Conservation (phyloP, 2,888 invertebrate genomes). For the Coenonympha glycerion region DNA sequence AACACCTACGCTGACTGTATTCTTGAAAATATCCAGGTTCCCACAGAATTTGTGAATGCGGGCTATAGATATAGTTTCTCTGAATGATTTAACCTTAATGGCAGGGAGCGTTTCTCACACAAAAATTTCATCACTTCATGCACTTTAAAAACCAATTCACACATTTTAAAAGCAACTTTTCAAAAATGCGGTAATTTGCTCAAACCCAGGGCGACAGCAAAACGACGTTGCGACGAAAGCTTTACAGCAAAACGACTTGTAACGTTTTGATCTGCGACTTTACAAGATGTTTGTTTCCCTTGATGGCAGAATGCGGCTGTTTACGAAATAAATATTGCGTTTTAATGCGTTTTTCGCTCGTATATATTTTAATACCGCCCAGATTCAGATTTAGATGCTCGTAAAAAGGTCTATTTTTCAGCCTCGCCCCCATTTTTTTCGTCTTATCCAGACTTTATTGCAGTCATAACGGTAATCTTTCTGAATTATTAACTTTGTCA, state of each 20-base stretch:
- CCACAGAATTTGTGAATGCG: too few species aligned
- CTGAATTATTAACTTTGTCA: neutral
- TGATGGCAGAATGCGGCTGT: conserved; percentile 3
- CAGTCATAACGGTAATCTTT: conserved; percentile 5
- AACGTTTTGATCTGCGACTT: neutral
- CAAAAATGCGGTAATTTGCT: neutral
- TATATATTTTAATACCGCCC: conserved; percentile 16
- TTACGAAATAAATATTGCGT: conserved; percentile 18
- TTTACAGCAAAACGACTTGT: neutral
- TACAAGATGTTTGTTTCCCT: conserved; percentile 4
- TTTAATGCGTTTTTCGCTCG: conserved; percentile 15
- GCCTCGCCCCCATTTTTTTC: conserved; percentile 10
- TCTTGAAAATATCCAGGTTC: too few species aligned
- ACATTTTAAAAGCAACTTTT: too few species aligned
- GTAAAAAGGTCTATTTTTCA: conserved; percentile 20
- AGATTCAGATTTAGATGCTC: conserved; percentile 19
- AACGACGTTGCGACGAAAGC: neutral
- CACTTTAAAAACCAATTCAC: too few species aligned
- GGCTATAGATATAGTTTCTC: too few species aligned
- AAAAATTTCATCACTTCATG: too few species aligned
- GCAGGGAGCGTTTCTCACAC: too few species aligned
- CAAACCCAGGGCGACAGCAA: neutral
- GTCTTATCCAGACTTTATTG: neutral
- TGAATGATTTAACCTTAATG: too few species aligned
- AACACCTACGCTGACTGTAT: too few species aligned